phyloP scores from a whole-genome alignment of 2,888 invertebrate species.

The Tenthredo livida region DNA sequence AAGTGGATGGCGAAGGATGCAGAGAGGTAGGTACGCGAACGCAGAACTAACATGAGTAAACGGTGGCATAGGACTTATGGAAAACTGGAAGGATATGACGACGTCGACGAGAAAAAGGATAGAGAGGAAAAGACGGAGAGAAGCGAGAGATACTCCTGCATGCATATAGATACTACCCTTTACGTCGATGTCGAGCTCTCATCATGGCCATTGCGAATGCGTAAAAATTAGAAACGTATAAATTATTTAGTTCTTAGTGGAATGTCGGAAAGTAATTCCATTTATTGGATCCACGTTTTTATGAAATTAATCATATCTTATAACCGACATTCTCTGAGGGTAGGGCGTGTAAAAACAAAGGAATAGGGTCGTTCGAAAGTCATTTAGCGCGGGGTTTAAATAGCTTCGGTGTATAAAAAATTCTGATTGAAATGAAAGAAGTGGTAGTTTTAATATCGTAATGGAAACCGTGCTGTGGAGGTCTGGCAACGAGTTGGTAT shows the following conservation, averaged over 20 bases:
- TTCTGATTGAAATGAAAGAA: slow-evolving; percentile 42
- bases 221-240: not conserved
- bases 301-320: slow-evolving; percentile 16
- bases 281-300: not conserved
- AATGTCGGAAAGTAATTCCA: not conserved
- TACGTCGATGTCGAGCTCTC: not conserved
- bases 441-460: slow-evolving; percentile 51
- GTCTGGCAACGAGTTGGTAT: slow-evolving; percentile 35
- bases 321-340: slow-evolving; percentile 6
- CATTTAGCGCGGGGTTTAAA: slow-evolving; percentile 5
- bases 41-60: slow-evolving; percentile 7
- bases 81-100: not conserved
- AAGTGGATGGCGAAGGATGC: slow-evolving; percentile 21
- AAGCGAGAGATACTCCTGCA: not conserved
- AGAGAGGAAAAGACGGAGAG: not conserved
- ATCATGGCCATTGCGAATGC: slow-evolving; percentile 1
- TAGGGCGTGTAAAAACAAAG: slow-evolving; percentile 13
- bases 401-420: not conserved
- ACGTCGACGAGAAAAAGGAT: not conserved
- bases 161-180: no score
- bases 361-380: slow-evolving; percentile 40
- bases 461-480: slow-evolving; percentile 29
- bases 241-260: not conserved
- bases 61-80: not conserved
- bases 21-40: not conserved